A percentile compares a stretch with the other conserved stretches of the same genome.
Evolutionary conservation across 2,113 vertebrate species (phyloP).

Genomic region (Pelecanus crispus): DNA sequence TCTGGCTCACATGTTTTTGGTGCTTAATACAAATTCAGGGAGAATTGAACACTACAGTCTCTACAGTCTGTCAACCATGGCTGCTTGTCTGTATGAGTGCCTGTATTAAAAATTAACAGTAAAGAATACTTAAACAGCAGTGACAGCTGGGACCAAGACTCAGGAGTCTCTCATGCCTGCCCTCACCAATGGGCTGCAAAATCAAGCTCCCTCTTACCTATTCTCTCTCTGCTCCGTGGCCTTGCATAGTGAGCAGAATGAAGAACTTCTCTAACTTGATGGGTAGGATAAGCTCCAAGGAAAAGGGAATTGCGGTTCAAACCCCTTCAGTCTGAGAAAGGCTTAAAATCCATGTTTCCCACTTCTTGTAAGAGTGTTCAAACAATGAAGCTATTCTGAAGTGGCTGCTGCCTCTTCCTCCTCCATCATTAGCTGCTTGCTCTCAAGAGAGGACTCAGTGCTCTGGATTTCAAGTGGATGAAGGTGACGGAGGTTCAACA

Average conservation of each 20-base stretch:
- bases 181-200: slow-evolving; percentile 44
- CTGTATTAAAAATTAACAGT: slow-evolving; percentile 40
- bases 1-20: not conserved
- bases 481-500: slow-evolving; percentile 48
- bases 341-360: slow-evolving; percentile 58
- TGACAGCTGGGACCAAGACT: slow-evolving; percentile 44
- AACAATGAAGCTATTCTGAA: slow-evolving; percentile 65
- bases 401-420: slow-evolving; percentile 57
- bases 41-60: not conserved
- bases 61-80: not conserved
- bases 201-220: slow-evolving; percentile 47
- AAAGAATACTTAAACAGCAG: slow-evolving; percentile 44
- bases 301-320: slow-evolving; percentile 49
- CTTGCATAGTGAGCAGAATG: not conserved
- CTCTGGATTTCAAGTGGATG: slow-evolving; percentile 59
- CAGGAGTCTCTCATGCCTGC: slow-evolving; percentile 34
- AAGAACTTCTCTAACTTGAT: slow-evolving; percentile 49
- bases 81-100: slow-evolving; percentile 14
- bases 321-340: slow-evolving; percentile 60
- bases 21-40: not conserved
- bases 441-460: slow-evolving; percentile 49
- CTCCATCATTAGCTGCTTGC: slow-evolving; percentile 56
- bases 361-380: slow-evolving; percentile 65
- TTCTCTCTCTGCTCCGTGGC: slow-evolving; percentile 5
- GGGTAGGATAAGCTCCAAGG: slow-evolving; percentile 34